phyloP scores from a whole-genome alignment of 2,113 vertebrate species.

The Sinocyclocheilus maitianheensis region DNA sequence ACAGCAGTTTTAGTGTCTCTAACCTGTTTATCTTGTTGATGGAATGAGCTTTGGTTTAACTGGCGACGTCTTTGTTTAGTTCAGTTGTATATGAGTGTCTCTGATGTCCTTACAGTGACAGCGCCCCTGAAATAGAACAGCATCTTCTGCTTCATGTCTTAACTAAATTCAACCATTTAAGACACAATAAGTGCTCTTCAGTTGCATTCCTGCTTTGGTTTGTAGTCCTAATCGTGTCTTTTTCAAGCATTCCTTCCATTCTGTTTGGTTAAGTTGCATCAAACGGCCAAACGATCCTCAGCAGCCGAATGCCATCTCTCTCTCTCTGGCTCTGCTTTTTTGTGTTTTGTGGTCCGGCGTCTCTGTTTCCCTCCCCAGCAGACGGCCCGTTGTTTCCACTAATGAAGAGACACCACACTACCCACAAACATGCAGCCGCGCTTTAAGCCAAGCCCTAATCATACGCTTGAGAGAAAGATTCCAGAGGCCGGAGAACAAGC shows the following conservation, averaged over 20 bases:
- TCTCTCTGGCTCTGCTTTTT: background rate
- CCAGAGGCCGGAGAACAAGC: constrained; percentile 7
- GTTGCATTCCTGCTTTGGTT: background rate
- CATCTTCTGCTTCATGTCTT: background rate
- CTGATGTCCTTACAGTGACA: background rate
- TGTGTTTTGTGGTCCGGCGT: background rate
- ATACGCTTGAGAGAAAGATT: constrained; percentile 1
- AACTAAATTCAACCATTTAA: background rate
- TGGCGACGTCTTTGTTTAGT: background rate
- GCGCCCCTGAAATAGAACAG: background rate
- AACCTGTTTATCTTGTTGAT: background rate
- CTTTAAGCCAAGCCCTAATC: background rate
- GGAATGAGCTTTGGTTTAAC: background rate
- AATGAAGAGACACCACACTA: constrained; percentile 8
- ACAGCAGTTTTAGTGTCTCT: too few relatives aligned
- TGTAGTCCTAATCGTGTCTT: background rate
- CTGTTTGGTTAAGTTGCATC: background rate
- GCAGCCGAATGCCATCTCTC: background rate
- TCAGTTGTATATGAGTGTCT: background rate
- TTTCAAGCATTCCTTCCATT: constrained; percentile 9
- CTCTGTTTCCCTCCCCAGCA: background rate
- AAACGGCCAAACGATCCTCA: background rate
- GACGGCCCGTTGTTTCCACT: constrained; percentile 13
- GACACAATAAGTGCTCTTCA: background rate
- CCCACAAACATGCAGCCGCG: constrained; percentile 7